Percentiles rank a stretch among this genome's conserved stretches.
Conservation (phyloP, 2,797 vertebrate genomes). For the Dendrocincla fuliginosa region DNA sequence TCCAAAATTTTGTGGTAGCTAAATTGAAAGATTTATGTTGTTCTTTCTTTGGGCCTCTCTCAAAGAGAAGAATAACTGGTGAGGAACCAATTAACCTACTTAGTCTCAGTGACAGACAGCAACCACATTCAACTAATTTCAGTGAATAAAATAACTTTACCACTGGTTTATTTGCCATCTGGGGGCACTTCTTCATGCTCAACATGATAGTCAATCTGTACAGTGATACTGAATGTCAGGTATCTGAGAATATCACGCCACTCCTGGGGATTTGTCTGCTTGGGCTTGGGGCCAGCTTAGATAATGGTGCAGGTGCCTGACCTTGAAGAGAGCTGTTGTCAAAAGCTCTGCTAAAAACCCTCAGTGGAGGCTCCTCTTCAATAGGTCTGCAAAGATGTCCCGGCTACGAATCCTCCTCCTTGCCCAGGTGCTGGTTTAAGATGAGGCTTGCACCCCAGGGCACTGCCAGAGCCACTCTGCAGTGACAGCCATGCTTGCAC, state of each 20-base stretch:
- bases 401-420: rapidly evolving
- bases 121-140: background rate
- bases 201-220: background rate
- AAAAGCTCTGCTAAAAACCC: background rate
- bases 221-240: background rate
- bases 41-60: background rate
- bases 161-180: background rate
- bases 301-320: background rate
- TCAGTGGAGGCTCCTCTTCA: background rate
- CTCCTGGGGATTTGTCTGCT: background rate
- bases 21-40: background rate
- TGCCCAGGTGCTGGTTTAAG: background rate
- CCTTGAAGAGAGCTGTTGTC: background rate
- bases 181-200: background rate
- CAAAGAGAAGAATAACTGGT: background rate
- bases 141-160: background rate
- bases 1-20: background rate
- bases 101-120: background rate
- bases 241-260: background rate
- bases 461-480: rapidly evolving
- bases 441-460: rapidly evolving
- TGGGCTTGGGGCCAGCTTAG: background rate
- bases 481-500: background rate
- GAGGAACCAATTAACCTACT: background rate
- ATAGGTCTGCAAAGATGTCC: rapidly evolving